Evolutionary conservation across 2,888 invertebrate species (phyloP).

Genomic region (Petrolisthes cinctipes): DNA sequence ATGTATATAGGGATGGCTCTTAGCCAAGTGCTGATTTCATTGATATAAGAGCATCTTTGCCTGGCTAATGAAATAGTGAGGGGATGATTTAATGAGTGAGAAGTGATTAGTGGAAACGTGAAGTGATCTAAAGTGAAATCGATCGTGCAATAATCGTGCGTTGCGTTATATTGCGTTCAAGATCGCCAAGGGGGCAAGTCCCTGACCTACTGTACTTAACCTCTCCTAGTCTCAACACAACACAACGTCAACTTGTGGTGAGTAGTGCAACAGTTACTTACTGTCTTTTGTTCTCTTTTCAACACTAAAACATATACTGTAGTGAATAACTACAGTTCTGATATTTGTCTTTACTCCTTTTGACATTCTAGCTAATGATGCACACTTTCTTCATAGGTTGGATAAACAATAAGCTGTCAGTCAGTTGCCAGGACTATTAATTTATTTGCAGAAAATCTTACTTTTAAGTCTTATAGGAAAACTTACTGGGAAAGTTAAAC

Average conservation of each 20-base stretch:
- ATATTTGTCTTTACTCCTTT: too few species aligned
- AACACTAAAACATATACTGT: too few species aligned
- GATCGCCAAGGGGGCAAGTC: constrained; percentile 44
- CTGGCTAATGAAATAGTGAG: constrained; percentile 58
- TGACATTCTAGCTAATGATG: too few species aligned
- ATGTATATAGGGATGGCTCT: constrained; percentile 23
- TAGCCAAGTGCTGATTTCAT: constrained; percentile 40
- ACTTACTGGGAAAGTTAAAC: too few species aligned
- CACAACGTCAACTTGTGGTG: constrained; percentile 41
- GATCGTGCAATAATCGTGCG: constrained; percentile 35
- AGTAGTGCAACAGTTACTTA: constrained; percentile 42
- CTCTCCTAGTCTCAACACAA: constrained; percentile 48
- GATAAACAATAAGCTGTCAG: too few species aligned
- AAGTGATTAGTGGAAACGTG: constrained; percentile 49
- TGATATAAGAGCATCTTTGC: constrained; percentile 49
- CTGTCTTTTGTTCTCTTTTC: constrained; percentile 10
- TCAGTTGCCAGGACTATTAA: too few species aligned
- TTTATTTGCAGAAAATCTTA: too few species aligned
- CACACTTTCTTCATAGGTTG: too few species aligned
- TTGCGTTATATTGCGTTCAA: constrained; percentile 44
- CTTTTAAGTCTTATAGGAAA: too few species aligned
- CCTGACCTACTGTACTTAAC: constrained; percentile 42
- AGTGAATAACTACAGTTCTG: too few species aligned
- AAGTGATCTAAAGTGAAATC: constrained; percentile 49
- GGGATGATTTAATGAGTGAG: constrained; percentile 49